Base-by-base conservation (phyloP, 2,797 vertebrate species). In the Sylvia borin region DNA sequence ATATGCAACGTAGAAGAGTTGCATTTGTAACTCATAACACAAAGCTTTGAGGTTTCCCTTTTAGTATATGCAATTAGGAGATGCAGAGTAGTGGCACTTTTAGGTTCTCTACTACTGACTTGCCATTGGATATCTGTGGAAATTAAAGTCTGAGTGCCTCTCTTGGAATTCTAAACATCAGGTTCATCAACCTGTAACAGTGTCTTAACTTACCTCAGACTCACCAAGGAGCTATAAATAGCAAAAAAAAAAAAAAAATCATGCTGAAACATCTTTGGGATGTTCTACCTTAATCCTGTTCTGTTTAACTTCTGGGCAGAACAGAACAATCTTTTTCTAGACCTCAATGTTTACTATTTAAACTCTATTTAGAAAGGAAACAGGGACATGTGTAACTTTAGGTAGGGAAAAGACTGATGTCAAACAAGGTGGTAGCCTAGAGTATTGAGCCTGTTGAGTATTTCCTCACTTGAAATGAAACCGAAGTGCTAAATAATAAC, bases 101-200 rank as follows among this genome's bases (percentile, higher is more conserved):
- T 25, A 38, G 51, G 54, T 77, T 75, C 66, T 90, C 61, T 83
- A 27, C 90, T 93, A 85, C 79, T 93, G 94, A 90, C 43, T 81
- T 92, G 51, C 70, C 12, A 5, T 18, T 73, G 82, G 92, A n/a
- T 72, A 64, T 43, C 29, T 38, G 29, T 51, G 40, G 61, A 61
- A 83, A 75, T 62, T 12, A 3, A 66, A 54, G 31, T 72, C 82
- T 42, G 47, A 54, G 50, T 78, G 55, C 73, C 55, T 87, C 64
- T 68, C 38, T 47, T 57, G 71, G 51, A 75, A 64, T 64, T 70
- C 16, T 24, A 36, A 84, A n/a, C 26, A 53, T 26, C 45, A 84
- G 85, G 53, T 15, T 78, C 15, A 50, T 79, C 40, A 58, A 9
- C 21, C 27, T 68, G 6, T 68, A 55, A 36, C 1, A 0, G 22